phyloP scores from a whole-genome alignment of 37 sponge, comb jelly and placozoan genomes.

The Agelas oroides region DNA sequence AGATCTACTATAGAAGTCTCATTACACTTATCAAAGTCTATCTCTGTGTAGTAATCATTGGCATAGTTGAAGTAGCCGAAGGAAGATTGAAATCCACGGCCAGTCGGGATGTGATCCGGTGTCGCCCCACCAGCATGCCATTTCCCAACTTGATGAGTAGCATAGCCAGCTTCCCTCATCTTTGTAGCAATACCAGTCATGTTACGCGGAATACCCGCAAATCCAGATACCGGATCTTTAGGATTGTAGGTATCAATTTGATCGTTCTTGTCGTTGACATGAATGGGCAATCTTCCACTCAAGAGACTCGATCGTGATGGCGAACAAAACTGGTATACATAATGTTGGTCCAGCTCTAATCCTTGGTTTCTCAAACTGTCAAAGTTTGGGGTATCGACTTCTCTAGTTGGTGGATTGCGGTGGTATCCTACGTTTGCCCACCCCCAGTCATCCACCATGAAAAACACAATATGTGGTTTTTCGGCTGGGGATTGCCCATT shows the following conservation, averaged over 20 bases:
- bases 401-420: too few species aligned
- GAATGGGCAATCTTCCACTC: too few species aligned
- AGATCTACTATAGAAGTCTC: conserved; percentile 16
- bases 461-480: too few species aligned
- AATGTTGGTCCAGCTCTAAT: too few species aligned
- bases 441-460: too few species aligned
- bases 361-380: too few species aligned
- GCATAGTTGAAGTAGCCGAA: conserved; percentile 53
- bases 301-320: too few species aligned
- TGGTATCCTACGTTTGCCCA: too few species aligned
- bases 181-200: conserved; percentile 31
- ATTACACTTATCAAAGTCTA: not conserved
- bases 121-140: conserved; percentile 52
- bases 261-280: conserved; percentile 25
- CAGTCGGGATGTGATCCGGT: conserved; percentile 35
- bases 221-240: conserved; percentile 32
- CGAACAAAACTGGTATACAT: too few species aligned
- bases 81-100: conserved; percentile 45
- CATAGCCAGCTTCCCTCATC: conserved; percentile 46
- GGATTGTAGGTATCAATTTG: conserved; percentile 2
- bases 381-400: too few species aligned
- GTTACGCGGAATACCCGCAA: conserved; percentile 18
- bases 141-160: conserved; percentile 62
- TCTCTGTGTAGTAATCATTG: conserved; percentile 42
- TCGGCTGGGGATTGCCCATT: too few species aligned